phyloP scores from a whole-genome alignment of 2,797 vertebrate species.

The Xiphorhynchus erythropygius region DNA sequence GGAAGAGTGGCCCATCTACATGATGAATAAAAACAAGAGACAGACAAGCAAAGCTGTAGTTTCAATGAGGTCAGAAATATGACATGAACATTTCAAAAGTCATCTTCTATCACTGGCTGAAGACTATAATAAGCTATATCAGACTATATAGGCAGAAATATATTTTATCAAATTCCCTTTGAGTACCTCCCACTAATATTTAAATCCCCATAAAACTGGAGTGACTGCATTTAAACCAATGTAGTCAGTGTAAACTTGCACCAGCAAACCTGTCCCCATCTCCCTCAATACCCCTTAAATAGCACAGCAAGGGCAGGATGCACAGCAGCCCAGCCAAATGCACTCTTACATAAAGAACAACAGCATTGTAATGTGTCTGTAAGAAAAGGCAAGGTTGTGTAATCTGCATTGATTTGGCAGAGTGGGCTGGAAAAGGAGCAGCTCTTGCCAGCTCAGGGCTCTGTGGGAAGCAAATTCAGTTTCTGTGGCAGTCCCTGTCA shows the following conservation, averaged over 20 bases:
- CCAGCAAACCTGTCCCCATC: not conserved
- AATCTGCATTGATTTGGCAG: conserved; percentile 64
- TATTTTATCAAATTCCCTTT: not conserved
- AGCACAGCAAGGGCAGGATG: not conserved
- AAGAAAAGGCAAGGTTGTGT: conserved; percentile 48
- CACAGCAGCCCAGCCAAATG: conserved; percentile 27
- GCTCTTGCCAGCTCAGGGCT: conserved; percentile 41
- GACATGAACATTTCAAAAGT: not conserved
- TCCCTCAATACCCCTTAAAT: not conserved
- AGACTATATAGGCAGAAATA: not conserved
- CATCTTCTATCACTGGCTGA: not conserved
- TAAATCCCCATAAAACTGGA: not conserved
- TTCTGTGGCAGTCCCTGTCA: conserved; percentile 28
- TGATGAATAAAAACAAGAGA: conserved; percentile 38
- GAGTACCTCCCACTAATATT: not conserved
- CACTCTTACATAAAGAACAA: conserved; percentile 40
- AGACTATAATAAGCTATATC: not conserved
- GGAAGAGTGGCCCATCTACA: conserved; percentile 83
- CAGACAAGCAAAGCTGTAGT: not conserved
- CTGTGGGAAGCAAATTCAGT: conserved; percentile 51
- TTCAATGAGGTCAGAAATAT: not conserved
- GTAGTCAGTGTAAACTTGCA: not conserved
- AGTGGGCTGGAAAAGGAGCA: conserved; percentile 49
- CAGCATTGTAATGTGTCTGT: conserved; percentile 5
- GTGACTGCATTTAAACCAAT: not conserved